These are phyloP conservation scores for Ceratina calcarata DNA, from an alignment of 1,140 invertebrate species.

Conservation along the genomic window DNA sequence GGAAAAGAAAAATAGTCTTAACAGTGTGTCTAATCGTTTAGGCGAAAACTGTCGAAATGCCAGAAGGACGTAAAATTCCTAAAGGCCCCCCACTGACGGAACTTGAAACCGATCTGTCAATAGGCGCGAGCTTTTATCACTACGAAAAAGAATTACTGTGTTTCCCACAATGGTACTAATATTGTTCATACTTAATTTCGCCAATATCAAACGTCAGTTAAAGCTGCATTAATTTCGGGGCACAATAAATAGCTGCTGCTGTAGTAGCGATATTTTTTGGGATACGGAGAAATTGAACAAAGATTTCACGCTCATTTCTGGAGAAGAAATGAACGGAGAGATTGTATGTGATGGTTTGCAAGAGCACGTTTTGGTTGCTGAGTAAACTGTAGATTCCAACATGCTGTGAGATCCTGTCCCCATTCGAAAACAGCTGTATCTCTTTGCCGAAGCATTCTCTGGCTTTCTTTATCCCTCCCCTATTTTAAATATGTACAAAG, in stretches of 20 bases:
- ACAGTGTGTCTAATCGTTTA: constrained; percentile 3
- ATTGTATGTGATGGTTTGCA: neutral
- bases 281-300: neutral
- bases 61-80: constrained; percentile 22
- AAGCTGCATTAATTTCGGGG: neutral
- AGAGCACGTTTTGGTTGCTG: constrained; percentile 6
- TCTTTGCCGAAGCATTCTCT: constrained; percentile 16
- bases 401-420: neutral
- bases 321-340: neutral
- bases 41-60: constrained; percentile 12
- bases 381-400: constrained; percentile 11
- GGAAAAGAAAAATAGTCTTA: neutral
- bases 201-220: no score
- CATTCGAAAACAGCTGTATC: constrained; percentile 30
- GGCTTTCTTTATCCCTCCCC: neutral
- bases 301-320: neutral
- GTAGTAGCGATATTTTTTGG: neutral
- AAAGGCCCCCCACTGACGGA: neutral
- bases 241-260: neutral
- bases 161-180: neutral
- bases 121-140: constrained; percentile 20
- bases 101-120: constrained; percentile 15
- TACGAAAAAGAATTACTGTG: neutral
- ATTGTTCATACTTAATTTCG: neutral
- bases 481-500: neutral